These are phyloP conservation scores for Pithys albifrons DNA, from an alignment of 2,113 vertebrate genomes.

Conservation along the genomic window DNA sequence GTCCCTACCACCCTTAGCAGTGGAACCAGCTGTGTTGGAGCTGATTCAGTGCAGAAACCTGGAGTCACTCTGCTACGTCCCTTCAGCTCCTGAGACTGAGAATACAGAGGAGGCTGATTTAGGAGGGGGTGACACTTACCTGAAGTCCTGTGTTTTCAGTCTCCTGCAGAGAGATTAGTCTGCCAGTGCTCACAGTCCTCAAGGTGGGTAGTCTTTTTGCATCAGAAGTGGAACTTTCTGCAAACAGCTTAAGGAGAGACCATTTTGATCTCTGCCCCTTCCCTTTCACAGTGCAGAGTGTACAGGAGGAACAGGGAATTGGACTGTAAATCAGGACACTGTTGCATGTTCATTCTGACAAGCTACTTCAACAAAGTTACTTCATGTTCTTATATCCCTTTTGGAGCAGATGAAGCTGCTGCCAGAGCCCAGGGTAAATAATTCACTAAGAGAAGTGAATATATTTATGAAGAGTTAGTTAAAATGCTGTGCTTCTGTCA, in stretches of 20 bases:
- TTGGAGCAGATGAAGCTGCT: neutral
- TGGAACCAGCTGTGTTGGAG: neutral
- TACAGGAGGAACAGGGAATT: neutral
- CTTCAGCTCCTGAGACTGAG: neutral
- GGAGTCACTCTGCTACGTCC: neutral
- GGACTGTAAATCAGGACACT: conserved; percentile 24
- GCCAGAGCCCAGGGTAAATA: conserved; percentile 36
- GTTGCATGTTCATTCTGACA: neutral
- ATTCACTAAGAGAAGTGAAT: conserved; percentile 4
- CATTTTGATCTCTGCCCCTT: neutral
- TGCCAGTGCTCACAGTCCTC: neutral
- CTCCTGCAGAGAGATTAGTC: conserved; percentile 12
- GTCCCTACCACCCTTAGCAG: neutral
- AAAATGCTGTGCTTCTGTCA: conserved; percentile 34
- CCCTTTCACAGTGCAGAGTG: neutral
- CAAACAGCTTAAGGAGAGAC: neutral
- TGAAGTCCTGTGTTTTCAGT: neutral
- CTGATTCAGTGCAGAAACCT: neutral
- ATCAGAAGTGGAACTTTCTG: neutral
- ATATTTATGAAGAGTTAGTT: conserved; percentile 45
- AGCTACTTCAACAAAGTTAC: neutral
- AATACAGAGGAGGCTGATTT: neutral
- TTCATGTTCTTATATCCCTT: neutral
- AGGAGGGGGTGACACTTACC: neutral
- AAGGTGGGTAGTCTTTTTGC: neutral